phyloP scores from a whole-genome alignment of 2,113 vertebrate genomes.

The Malurus melanocephalus region DNA sequence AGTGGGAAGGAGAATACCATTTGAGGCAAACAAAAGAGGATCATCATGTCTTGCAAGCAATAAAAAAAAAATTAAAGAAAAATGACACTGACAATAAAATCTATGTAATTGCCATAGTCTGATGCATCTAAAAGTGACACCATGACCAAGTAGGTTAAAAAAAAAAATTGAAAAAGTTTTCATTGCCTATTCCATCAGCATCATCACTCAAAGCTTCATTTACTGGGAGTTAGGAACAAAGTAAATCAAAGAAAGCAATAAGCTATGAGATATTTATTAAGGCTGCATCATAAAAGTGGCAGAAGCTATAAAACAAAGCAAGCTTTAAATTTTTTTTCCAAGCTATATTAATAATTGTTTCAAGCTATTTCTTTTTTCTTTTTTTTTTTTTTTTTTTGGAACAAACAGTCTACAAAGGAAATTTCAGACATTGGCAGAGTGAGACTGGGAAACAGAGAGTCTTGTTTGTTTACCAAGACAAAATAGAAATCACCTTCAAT shows the following conservation, averaged over 20 bases:
- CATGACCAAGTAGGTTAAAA: neutral
- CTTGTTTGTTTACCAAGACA: neutral
- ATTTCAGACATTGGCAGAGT: neutral
- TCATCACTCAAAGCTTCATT: neutral
- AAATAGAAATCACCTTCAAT: neutral
- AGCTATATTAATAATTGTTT: neutral
- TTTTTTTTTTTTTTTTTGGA: neutral
- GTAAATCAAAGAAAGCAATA: neutral
- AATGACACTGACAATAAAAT: neutral
- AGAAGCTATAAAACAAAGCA: neutral
- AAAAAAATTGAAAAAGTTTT: neutral
- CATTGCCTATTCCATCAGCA: neutral
- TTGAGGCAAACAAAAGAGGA: neutral
- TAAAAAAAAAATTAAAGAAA: neutral
- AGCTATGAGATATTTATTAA: neutral
- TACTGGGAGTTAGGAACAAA: neutral
- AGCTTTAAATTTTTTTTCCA: neutral
- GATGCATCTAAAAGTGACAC: neutral
- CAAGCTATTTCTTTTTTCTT: neutral
- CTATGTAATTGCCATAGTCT: neutral
- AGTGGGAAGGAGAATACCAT: neutral
- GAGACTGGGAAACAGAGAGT: neutral
- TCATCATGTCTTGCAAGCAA: neutral
- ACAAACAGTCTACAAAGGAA: neutral
- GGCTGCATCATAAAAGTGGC: neutral